Conservation (phyloP, 2,888 invertebrate genomes). For the Andrena fulva region DNA sequence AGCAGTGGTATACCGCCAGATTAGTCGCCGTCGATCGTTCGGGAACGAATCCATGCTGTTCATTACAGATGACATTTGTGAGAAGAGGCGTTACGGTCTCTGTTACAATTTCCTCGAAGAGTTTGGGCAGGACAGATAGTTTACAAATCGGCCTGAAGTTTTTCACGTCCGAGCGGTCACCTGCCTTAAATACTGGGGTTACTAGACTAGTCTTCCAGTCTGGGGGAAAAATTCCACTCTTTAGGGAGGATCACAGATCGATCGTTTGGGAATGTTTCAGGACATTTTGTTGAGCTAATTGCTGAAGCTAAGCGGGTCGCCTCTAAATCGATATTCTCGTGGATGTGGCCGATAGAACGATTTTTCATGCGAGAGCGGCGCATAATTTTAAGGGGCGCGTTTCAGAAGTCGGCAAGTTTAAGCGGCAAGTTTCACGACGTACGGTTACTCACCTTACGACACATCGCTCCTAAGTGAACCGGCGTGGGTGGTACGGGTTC, state of each 20-base stretch:
- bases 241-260: not conserved
- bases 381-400: constrained; percentile 1
- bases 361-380: not conserved
- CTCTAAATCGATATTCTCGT: constrained; percentile 13
- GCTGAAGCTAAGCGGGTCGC: not conserved
- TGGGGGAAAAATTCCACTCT: no score
- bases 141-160: no score
- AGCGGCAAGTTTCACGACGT: constrained; percentile 9
- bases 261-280: constrained; percentile 8
- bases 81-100: no score
- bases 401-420: constrained; percentile 20
- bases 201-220: no score
- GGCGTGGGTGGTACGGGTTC: not conserved
- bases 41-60: no score
- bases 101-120: no score
- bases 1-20: no score
- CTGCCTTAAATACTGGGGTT: no score
- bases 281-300: constrained; percentile 16
- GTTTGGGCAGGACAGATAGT: no score
- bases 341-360: not conserved
- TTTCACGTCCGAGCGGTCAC: no score
- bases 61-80: no score
- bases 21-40: no score
- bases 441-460: constrained; percentile 42
- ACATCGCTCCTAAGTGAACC: not conserved